Conservation (phyloP, 1,140 invertebrate genomes). For the Drosophila setifemur region DNA sequence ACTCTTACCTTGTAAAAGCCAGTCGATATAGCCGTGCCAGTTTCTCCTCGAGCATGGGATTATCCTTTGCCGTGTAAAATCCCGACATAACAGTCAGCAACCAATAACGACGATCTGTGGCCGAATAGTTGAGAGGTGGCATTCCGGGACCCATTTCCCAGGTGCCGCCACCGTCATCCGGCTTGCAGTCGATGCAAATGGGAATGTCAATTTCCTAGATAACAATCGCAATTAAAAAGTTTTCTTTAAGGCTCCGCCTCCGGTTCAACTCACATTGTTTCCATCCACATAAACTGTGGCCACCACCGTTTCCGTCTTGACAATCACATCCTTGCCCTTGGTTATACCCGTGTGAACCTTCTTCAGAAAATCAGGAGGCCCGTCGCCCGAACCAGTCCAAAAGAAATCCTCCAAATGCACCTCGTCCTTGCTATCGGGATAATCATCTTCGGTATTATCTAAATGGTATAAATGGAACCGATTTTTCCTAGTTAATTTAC, state of each 20-base stretch:
- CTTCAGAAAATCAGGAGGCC: constrained; percentile 83
- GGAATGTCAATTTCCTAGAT: constrained; percentile 79
- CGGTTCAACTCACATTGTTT: constrained; percentile 64
- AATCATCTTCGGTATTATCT: constrained; percentile 68
- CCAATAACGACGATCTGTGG: constrained; percentile 88
- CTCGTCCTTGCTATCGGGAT: constrained; percentile 84
- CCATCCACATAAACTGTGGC: constrained; percentile 85
- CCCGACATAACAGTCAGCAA: constrained; percentile 88
- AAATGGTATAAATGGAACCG: constrained; percentile 32
- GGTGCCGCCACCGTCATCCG: constrained; percentile 66
- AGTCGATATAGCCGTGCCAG: constrained; percentile 86
- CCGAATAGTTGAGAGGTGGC: constrained; percentile 73
- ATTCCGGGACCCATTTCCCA: constrained; percentile 62
- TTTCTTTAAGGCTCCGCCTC: background rate
- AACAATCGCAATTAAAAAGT: background rate
- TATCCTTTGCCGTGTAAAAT: constrained; percentile 81
- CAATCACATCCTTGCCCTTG: constrained; percentile 78
- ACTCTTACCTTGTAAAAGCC: constrained; percentile 85
- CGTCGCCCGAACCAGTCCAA: constrained; percentile 92
- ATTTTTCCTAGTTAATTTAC: constrained; percentile 15
- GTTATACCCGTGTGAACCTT: constrained; percentile 79
- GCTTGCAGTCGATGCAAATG: constrained; percentile 74
- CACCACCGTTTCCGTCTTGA: constrained; percentile 84
- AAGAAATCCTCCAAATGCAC: constrained; percentile 91
- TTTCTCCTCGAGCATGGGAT: constrained; percentile 84